Base-by-base conservation (phyloP, 2,888 invertebrate genomes). In the Leucophenga maculata region DNA sequence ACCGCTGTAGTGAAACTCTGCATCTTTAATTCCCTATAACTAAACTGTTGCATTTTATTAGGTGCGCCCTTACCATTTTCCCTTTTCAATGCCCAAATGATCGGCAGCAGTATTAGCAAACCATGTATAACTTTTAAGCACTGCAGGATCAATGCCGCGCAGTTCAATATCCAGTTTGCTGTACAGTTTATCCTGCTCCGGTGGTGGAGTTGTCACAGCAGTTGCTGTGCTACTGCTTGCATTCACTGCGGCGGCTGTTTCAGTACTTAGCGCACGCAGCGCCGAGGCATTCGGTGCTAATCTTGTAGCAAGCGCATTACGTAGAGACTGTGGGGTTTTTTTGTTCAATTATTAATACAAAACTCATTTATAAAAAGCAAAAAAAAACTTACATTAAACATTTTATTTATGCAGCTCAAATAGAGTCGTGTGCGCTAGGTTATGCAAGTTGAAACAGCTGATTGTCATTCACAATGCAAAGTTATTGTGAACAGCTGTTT, bases 51-150 rank as follows among this genome's bases (percentile, higher is more conserved):
- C n/a, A n/a, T n/a, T n/a, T n/a, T n/a, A n/a, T n/a, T n/a, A n/a
- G n/a, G n/a, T 78, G 90, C 90, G 88, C 20, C 32, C 81, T 74
- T 90, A 94, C 93, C 90, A 91, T 80, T 93, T 92, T 69, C 93
- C 93, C 55, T 94, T 90, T 86, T 92, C 91, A 71, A 98, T 92
- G 26, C 94, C 94, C 71, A 98, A 91, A 88, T 97, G 92, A 50
- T 92, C 90, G 0, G 97, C 97, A 44, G 97, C 93, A 69, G 93
- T 93, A 6, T 91, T 90, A 26, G 95, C 93, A 89, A 97, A 98
- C 90, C 92, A 92, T 14, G 93, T 92, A 86, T 97, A 99, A 89
- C 97, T 98, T 73, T 93, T 92, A 22, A 98, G 88, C 0, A 98
- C 97, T 0, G 94, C 94, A 1, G 92, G 92, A 87, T 98, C 98